These are phyloP conservation scores for Anguilla obscura DNA, from an alignment of 2,797 vertebrate genomes.

Conservation along the genomic window DNA sequence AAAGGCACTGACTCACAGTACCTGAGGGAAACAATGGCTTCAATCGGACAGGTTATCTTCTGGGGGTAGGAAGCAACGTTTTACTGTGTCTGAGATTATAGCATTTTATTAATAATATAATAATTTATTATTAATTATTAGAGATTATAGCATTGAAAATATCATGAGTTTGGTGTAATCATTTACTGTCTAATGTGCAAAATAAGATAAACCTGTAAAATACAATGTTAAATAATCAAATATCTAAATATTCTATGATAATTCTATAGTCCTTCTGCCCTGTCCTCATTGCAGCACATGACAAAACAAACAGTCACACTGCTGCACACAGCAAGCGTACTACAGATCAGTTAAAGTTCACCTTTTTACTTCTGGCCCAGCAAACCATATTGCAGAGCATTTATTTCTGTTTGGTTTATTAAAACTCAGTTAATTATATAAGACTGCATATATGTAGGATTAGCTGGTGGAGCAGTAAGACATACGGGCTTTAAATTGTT, in stretches of 20 bases:
- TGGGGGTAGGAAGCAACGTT: slow-evolving; percentile 51
- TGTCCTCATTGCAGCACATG: too few species aligned
- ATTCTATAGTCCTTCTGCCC: not conserved
- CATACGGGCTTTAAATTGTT: too few species aligned
- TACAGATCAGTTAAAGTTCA: not conserved
- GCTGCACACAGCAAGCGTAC: not conserved
- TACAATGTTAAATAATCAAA: not conserved
- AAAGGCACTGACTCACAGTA: not conserved
- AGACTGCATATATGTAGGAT: not conserved
- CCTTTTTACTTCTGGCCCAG: not conserved
- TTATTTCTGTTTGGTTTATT: not conserved
- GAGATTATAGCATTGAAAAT: not conserved
- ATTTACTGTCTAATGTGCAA: too few species aligned
- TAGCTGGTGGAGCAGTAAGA: not conserved
- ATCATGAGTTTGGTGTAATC: not conserved
- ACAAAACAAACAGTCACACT: too few species aligned
- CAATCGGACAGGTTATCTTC: slow-evolving; percentile 67
- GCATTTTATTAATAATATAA: too few species aligned
- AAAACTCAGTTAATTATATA: not conserved
- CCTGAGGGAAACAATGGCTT: slow-evolving; percentile 57
- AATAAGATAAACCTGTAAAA: not conserved
- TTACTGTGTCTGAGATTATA: not conserved
- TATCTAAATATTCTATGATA: not conserved
- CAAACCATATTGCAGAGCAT: not conserved
- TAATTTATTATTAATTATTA: too few species aligned